A percentile compares a stretch with the other conserved stretches of the same genome.
phyloP scores from a whole-genome alignment of 2,113 vertebrate species.

The Peromyscus maniculatus region DNA sequence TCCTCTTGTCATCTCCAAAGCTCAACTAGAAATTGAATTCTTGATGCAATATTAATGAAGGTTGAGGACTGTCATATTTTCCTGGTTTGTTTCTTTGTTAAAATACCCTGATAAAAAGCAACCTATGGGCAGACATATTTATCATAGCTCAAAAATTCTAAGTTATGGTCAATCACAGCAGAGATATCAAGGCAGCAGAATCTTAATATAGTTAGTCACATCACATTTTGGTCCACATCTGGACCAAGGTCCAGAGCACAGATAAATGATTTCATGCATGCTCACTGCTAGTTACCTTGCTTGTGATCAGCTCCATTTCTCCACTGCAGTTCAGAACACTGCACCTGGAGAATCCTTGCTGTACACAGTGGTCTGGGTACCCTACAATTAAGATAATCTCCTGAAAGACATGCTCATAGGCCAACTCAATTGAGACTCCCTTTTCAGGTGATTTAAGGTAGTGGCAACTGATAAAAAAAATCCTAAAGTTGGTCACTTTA shows the following conservation, averaged over 20 bases:
- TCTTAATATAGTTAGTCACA: not conserved
- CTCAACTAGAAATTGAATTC: not conserved
- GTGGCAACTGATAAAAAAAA: not conserved
- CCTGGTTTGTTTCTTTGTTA: not conserved
- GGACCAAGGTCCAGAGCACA: not conserved
- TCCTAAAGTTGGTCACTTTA: not conserved
- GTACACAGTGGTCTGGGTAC: not conserved
- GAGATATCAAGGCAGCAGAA: not conserved
- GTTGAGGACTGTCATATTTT: not conserved
- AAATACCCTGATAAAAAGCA: not conserved
- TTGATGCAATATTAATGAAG: not conserved
- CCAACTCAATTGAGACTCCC: not conserved
- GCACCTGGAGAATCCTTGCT: no score
- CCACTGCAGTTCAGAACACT: not conserved
- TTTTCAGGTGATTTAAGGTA: not conserved
- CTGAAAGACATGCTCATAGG: not conserved
- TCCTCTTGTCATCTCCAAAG: not conserved
- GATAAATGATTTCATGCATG: not conserved
- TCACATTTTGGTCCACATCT: no score
- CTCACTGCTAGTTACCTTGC: no score
- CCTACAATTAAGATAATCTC: not conserved
- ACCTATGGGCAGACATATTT: not conserved
- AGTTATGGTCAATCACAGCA: not conserved
- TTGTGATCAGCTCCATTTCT: not conserved
- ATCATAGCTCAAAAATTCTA: not conserved